Conservation (phyloP, 2,113 vertebrate genomes). For the Kobus ellipsiprymnus region DNA sequence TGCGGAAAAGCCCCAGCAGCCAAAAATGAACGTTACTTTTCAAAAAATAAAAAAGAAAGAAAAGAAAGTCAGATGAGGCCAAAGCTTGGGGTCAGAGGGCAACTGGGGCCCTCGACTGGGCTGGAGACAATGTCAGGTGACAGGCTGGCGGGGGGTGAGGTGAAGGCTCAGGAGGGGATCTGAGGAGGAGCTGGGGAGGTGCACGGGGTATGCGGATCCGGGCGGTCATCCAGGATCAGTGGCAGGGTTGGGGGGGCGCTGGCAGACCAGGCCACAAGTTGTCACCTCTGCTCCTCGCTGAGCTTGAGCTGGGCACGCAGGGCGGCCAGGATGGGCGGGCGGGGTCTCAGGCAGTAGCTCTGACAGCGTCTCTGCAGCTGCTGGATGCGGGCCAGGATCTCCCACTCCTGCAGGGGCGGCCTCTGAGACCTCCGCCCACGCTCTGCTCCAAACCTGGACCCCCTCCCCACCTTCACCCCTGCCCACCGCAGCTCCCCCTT, state of each 20-base stretch:
- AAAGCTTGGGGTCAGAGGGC: not conserved
- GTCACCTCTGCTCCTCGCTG: constrained; percentile 89
- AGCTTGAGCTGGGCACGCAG: constrained; percentile 79
- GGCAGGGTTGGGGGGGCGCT: not conserved
- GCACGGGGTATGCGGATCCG: too few relatives aligned
- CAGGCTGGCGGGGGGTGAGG: not conserved
- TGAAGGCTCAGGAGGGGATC: not conserved
- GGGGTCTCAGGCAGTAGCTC: constrained; percentile 77
- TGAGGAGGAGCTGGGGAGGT: not conserved
- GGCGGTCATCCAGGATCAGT: not conserved
- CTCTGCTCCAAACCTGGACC: not conserved
- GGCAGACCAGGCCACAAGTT: not conserved
- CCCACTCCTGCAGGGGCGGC: constrained; percentile 83
- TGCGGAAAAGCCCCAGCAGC: too few relatives aligned
- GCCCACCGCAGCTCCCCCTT: not conserved
- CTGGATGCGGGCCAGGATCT: constrained; percentile 86
- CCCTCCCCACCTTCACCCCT: too few relatives aligned
- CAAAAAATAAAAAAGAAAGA: too few relatives aligned
- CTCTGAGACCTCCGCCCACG: not conserved
- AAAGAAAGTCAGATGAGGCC: not conserved
- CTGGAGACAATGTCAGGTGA: not conserved
- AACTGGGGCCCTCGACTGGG: not conserved
- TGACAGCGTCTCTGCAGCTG: constrained; percentile 87
- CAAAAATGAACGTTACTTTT: too few relatives aligned
- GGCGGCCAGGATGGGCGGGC: constrained; percentile 74